These are phyloP conservation scores for Gymnodraco acuticeps DNA, from an alignment of 2,797 vertebrate species.

Conservation along the genomic window DNA sequence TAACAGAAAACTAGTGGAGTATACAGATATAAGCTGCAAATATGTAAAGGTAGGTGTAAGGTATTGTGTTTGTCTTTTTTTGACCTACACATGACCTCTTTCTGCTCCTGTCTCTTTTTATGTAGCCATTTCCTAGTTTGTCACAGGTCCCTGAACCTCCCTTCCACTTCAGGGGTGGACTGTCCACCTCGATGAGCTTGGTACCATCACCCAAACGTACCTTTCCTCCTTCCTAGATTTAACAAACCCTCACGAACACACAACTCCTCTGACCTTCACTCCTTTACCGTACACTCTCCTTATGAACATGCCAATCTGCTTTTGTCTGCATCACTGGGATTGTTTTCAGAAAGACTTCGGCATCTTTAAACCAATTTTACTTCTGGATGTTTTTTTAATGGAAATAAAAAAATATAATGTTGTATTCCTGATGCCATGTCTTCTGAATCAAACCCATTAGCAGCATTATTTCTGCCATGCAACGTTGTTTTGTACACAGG, in stretches of 20 bases:
- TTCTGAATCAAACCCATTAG: slow-evolving; percentile 42
- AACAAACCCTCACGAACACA: slow-evolving; percentile 13
- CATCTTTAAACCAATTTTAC: slow-evolving; percentile 16
- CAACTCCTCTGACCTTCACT: slow-evolving; percentile 2
- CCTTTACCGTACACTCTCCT: neutral
- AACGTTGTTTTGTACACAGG: slow-evolving; percentile 19
- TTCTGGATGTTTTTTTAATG: neutral
- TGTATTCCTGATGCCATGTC: neutral
- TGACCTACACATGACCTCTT: slow-evolving; percentile 56
- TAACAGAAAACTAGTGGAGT: slow-evolving; percentile 95
- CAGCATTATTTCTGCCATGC: neutral
- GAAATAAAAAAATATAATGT: neutral
- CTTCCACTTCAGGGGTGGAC: slow-evolving; percentile 58
- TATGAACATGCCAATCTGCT: slow-evolving; percentile 21
- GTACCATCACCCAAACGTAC: slow-evolving; percentile 66
- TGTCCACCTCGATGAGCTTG: slow-evolving; percentile 48
- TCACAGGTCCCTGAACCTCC: slow-evolving; percentile 59
- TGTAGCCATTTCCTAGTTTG: slow-evolving; percentile 60
- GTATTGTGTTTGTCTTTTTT: slow-evolving; percentile 61
- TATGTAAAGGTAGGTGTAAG: slow-evolving; percentile 92
- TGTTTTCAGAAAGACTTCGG: slow-evolving; percentile 24
- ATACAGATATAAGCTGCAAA: slow-evolving; percentile 94
- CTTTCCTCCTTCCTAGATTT: slow-evolving; percentile 22
- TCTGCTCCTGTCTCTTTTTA: slow-evolving; percentile 50
- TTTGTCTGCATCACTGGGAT: slow-evolving; percentile 26